Evolutionary conservation across 2,797 vertebrate species (phyloP).

Genomic region (Threskiornis aethiopicus): DNA sequence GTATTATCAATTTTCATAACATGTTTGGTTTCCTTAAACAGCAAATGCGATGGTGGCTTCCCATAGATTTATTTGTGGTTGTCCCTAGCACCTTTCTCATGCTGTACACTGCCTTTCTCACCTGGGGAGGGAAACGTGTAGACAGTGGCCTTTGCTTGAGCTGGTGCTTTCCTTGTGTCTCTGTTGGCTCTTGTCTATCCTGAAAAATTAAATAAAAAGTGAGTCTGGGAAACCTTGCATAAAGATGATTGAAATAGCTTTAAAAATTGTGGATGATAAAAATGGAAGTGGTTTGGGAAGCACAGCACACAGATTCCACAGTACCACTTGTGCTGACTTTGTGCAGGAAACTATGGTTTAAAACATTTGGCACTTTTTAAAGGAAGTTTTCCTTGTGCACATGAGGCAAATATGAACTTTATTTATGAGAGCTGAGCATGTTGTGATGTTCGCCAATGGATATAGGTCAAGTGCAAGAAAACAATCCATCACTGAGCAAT

Average conservation of each 20-base stretch:
- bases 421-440: neutral
- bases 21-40: neutral
- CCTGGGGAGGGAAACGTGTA: neutral
- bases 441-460: neutral
- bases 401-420: neutral
- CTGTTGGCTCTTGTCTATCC: neutral
- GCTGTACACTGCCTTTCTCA: neutral
- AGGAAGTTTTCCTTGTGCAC: neutral
- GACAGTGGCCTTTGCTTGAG: neutral
- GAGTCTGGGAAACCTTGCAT: neutral
- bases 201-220: neutral
- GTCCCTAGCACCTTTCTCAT: neutral
- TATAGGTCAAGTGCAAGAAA: neutral
- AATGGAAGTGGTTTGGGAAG: neutral
- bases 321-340: neutral
- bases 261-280: neutral
- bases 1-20: neutral
- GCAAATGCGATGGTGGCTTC: neutral
- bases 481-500: neutral
- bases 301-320: neutral
- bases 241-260: neutral
- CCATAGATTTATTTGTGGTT: neutral
- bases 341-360: neutral
- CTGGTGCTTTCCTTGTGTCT: neutral
- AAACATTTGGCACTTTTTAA: neutral